Base-by-base conservation (phyloP, 2,888 invertebrate species). In the Xanthia icteritia region DNA sequence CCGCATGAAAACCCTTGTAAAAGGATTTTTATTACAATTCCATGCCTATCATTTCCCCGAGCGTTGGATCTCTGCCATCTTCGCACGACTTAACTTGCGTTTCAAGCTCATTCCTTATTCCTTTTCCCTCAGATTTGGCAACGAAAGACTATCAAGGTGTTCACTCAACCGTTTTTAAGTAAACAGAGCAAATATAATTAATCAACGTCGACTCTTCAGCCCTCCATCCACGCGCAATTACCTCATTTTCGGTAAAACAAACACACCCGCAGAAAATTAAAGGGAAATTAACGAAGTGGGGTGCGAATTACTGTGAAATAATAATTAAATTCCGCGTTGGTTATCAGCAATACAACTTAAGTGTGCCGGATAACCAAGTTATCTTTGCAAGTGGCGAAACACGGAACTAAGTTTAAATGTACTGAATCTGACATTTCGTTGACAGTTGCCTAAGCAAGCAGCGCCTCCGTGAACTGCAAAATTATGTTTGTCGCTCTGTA, bases 261-360 rank as follows among this genome's bases (percentile, higher is more conserved):
- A 93, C 92, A 93, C 92, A 75, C 83, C 89, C 81, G 78, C 79
- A 67, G 79, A 87, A 89, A 89, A 89, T 89, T 87, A 86, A 80
- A 75, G 84, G 85, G 88, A 31, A 91, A 89, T 90, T 91, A 89
- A 87, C 86, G 88, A 83, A 86, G 75, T 84, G 86, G 88, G 91
- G 91, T 89, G 86, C 84, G 90, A 93, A 93, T 92, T 92, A 90
- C 90, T 89, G 76, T 80, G 60, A 84, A 84, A 79, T 84, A 79
- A 86, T 84, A 94, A 94, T 94, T 92, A 92, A 92, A 92, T 91
- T 90, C 84, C 87, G 76, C 82, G 70, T 75, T 45, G 82, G 89
- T 90, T 90, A 92, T 92, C 89, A 89, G 88, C 91, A 92, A 93
- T 92, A 90, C 89, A 91, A 92, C 91, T 92, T 92, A 88, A 92